A percentile compares a stretch with the other conserved stretches of the same genome.
phyloP scores from a whole-genome alignment of 2,113 vertebrate genomes.

The Colaptes auratus region DNA sequence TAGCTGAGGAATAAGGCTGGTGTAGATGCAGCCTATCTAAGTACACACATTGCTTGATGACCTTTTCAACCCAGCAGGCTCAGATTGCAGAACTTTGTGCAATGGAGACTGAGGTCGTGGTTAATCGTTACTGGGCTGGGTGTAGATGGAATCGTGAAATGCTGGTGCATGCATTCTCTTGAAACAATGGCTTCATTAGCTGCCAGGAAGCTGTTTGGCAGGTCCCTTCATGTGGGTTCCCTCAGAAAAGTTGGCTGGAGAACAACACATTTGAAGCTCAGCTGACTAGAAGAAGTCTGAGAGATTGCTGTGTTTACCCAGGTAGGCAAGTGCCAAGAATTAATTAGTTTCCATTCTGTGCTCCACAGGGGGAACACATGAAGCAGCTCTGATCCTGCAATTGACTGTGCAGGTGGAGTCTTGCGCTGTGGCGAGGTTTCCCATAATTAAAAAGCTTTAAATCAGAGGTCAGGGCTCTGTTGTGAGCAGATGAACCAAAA shows the following conservation, averaged over 20 bases:
- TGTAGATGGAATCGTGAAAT: not conserved
- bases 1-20: not conserved
- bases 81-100: not conserved
- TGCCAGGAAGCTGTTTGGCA: constrained; percentile 37
- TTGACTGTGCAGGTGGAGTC: not conserved
- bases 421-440: not conserved
- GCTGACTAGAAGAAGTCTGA: not conserved
- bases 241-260: not conserved
- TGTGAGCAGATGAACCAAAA: not conserved
- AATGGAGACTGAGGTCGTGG: not conserved
- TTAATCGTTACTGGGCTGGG: not conserved
- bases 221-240: not conserved
- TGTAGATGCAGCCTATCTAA: not conserved
- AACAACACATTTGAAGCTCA: not conserved
- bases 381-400: not conserved
- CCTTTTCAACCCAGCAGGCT: constrained; percentile 20
- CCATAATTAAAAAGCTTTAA: not conserved
- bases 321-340: constrained; percentile 1
- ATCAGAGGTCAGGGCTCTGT: not conserved
- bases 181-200: constrained; percentile 12
- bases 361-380: not conserved
- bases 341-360: not conserved
- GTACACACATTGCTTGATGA: not conserved
- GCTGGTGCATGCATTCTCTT: constrained; percentile 10
- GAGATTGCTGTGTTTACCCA: not conserved